A percentile compares a stretch with the other conserved stretches of the same genome.
Evolutionary conservation across 2,797 vertebrate species (phyloP).

Genomic region (Chaenodraco wilsoni): DNA sequence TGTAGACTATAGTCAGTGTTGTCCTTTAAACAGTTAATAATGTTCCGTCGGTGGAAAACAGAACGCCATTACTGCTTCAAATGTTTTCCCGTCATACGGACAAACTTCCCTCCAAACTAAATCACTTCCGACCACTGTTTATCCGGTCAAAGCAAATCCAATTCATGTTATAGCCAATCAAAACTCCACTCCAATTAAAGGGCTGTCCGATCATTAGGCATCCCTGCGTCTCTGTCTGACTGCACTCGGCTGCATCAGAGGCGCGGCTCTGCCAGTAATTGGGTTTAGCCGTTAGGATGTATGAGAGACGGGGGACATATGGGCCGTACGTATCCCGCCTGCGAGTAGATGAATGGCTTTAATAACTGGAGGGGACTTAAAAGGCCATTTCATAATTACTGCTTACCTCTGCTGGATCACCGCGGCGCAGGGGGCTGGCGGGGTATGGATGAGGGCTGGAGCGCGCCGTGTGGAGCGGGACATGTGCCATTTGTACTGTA

Average conservation of each 20-base stretch:
- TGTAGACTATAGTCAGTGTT: too few relatives aligned
- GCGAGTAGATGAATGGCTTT: slow-evolving; percentile 66
- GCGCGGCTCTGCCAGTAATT: slow-evolving; percentile 61
- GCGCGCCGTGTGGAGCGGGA: slow-evolving; percentile 24
- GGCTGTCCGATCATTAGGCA: slow-evolving; percentile 42
- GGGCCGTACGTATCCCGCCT: slow-evolving; percentile 61
- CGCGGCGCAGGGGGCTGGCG: slow-evolving; percentile 35
- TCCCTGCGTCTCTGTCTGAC: slow-evolving; percentile 39
- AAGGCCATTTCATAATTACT: slow-evolving; percentile 79
- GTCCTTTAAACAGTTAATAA: not conserved
- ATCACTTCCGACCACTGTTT: slow-evolving; percentile 34
- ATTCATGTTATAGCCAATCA: slow-evolving; percentile 60
- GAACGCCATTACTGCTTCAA: not conserved
- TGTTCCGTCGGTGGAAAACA: not conserved
- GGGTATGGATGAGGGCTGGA: slow-evolving; percentile 41
- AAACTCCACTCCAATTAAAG: slow-evolving; percentile 58
- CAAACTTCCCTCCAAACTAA: slow-evolving; percentile 23
- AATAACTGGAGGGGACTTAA: slow-evolving; percentile 73
- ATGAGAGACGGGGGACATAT: slow-evolving; percentile 56
- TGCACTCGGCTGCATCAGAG: slow-evolving; percentile 53
- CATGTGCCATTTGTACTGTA: slow-evolving; percentile 52
- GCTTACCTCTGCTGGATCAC: slow-evolving; percentile 67
- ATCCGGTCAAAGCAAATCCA: slow-evolving; percentile 43
- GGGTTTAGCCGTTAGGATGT: slow-evolving; percentile 69
- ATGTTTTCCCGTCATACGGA: slow-evolving; percentile 18